Conservation (phyloP, 1,140 invertebrate genomes). For the Sarcophaga bullata region DNA sequence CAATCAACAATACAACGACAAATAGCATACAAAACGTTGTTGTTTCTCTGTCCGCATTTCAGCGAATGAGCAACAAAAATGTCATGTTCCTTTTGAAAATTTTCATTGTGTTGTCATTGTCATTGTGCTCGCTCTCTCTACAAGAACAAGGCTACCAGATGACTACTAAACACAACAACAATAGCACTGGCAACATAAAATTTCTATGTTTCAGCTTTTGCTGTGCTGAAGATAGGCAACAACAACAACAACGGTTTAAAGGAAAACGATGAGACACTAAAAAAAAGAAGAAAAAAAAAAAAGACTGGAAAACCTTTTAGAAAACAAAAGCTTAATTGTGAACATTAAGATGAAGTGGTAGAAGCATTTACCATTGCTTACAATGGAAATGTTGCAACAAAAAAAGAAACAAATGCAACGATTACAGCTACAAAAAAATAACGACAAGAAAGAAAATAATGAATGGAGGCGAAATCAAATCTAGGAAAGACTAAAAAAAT, state of each 20-base stretch:
- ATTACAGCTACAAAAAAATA: neutral
- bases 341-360: neutral
- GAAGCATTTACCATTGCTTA: neutral
- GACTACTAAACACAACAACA: conserved; percentile 6
- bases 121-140: neutral
- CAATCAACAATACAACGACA: too few species aligned
- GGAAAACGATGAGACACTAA: neutral
- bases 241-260: neutral
- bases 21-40: neutral
- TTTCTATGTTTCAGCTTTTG: neutral
- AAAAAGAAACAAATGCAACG: neutral
- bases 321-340: conserved; percentile 19
- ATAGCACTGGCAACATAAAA: neutral
- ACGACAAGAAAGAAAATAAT: neutral
- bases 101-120: conserved; percentile 24
- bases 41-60: neutral
- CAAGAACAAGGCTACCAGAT: neutral
- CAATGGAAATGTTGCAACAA: neutral
- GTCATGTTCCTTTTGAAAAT: conserved; percentile 9
- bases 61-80: conserved; percentile 24
- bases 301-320: conserved; percentile 4
- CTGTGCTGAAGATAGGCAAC: too few species aligned
- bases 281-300: neutral
- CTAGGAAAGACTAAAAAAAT: neutral
- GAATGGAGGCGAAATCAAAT: neutral